These are phyloP conservation scores for Graptemys geographica DNA, from an alignment of 2,797 vertebrate genomes.

Conservation along the genomic window DNA sequence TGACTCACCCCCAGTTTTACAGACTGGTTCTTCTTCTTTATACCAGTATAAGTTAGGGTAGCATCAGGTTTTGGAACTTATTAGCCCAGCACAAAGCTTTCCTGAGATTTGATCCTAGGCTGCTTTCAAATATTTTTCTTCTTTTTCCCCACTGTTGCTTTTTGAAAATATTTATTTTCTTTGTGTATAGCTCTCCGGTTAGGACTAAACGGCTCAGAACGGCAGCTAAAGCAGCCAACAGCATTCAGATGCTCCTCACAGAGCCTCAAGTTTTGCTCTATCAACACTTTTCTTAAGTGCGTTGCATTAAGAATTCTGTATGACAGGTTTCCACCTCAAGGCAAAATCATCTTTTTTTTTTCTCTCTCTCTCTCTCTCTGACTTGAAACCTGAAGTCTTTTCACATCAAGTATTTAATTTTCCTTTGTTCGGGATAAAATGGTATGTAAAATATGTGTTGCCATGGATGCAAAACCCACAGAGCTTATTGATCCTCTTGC, in stretches of 20 bases:
- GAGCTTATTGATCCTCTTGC: slow-evolving; percentile 26
- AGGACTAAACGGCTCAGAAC: background rate
- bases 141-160: slow-evolving; percentile 8
- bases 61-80: slow-evolving; percentile 10
- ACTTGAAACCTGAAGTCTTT: slow-evolving; percentile 60
- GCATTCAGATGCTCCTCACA: slow-evolving; percentile 54
- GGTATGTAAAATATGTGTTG: slow-evolving; percentile 73
- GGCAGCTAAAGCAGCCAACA: slow-evolving; percentile 23
- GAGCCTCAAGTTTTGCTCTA: slow-evolving; percentile 63
- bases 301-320: slow-evolving; percentile 56
- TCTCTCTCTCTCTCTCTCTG: background rate
- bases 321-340: slow-evolving; percentile 70
- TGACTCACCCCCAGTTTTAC: background rate
- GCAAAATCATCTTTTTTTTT: slow-evolving; percentile 13
- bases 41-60: slow-evolving; percentile 29
- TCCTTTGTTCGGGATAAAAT: slow-evolving; percentile 74
- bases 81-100: background rate
- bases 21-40: slow-evolving; percentile 18
- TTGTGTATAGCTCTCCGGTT: background rate
- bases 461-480: slow-evolving; percentile 67
- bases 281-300: slow-evolving; percentile 65
- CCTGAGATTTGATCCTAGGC: background rate
- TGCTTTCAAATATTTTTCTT: background rate
- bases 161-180: background rate
- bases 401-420: slow-evolving; percentile 74